These are phyloP conservation scores for Anaspis maculata DNA, from an alignment of 2,888 invertebrate genomes.

Conservation along the genomic window DNA sequence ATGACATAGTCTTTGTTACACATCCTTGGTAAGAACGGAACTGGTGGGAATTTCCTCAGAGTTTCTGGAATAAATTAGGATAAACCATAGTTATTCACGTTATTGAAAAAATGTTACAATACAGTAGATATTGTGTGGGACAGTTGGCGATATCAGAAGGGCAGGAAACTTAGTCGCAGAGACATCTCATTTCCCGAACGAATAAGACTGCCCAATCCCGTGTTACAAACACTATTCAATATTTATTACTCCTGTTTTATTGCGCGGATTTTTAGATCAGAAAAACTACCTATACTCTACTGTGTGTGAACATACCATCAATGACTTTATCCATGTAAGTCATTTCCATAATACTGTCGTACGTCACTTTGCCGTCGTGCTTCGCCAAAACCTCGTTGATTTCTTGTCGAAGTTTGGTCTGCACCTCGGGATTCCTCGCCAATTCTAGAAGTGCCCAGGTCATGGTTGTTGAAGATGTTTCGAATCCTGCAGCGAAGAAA, in stretches of 20 bases:
- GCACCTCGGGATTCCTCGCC: slow-evolving; percentile 15
- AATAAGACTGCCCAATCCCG: too few species aligned
- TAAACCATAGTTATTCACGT: not conserved
- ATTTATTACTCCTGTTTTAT: too few species aligned
- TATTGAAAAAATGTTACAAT: too few species aligned
- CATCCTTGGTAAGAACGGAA: slow-evolving; percentile 19
- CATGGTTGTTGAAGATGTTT: slow-evolving; percentile 20
- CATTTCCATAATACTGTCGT: slow-evolving; percentile 19
- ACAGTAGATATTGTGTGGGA: too few species aligned
- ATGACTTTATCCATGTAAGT: slow-evolving; percentile 17
- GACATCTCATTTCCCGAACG: too few species aligned
- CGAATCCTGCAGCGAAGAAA: slow-evolving; percentile 19
- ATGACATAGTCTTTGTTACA: slow-evolving; percentile 26
- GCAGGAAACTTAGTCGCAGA: too few species aligned
- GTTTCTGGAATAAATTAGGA: slow-evolving; percentile 29
- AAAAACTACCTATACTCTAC: too few species aligned
- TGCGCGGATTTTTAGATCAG: too few species aligned
- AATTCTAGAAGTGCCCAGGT: slow-evolving; percentile 18
- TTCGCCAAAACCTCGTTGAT: slow-evolving; percentile 14
- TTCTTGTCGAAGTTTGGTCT: slow-evolving; percentile 16
- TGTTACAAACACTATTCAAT: too few species aligned
- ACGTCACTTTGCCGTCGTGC: slow-evolving; percentile 15
- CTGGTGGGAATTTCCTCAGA: slow-evolving; percentile 34
- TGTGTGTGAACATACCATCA: too few species aligned
- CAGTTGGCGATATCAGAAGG: too few species aligned